Evolutionary conservation across 2,113 vertebrate genomes (phyloP).

Genomic region (Melanostigma gelatinosum): DNA sequence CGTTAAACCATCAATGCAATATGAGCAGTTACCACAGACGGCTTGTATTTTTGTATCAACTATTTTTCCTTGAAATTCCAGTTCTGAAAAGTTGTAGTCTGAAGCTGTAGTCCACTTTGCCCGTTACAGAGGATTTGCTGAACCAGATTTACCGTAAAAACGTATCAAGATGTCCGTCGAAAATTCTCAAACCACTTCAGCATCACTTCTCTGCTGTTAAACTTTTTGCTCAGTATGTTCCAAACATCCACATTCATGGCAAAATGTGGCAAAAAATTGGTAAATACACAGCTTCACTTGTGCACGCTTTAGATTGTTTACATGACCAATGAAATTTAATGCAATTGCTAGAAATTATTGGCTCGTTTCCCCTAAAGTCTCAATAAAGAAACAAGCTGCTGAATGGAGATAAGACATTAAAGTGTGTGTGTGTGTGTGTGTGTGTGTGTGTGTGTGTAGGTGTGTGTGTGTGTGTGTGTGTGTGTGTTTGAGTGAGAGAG

Average conservation of each 20-base stretch:
- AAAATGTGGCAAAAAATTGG: neutral
- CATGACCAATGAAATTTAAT: neutral
- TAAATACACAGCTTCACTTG: neutral
- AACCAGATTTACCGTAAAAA: neutral
- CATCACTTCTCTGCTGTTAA: neutral
- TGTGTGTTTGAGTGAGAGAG: neutral
- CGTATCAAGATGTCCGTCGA: neutral
- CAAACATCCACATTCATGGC: neutral
- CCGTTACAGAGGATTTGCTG: neutral
- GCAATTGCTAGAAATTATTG: neutral
- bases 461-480: too few species aligned
- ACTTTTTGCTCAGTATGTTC: neutral
- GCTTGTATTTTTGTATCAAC: neutral
- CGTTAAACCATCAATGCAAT: neutral
- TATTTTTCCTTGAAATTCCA: neutral
- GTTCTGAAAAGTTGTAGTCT: neutral
- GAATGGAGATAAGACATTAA: neutral
- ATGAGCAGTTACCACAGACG: neutral
- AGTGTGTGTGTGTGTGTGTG: neutral
- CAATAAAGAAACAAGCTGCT: conserved; percentile 6
- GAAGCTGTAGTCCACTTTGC: neutral
- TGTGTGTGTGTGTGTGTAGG: neutral
- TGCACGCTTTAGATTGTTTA: neutral
- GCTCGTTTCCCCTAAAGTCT: neutral
- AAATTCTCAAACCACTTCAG: neutral